Base-by-base conservation (phyloP, 2,888 invertebrate genomes). In the Drosophila buzzatii region DNA sequence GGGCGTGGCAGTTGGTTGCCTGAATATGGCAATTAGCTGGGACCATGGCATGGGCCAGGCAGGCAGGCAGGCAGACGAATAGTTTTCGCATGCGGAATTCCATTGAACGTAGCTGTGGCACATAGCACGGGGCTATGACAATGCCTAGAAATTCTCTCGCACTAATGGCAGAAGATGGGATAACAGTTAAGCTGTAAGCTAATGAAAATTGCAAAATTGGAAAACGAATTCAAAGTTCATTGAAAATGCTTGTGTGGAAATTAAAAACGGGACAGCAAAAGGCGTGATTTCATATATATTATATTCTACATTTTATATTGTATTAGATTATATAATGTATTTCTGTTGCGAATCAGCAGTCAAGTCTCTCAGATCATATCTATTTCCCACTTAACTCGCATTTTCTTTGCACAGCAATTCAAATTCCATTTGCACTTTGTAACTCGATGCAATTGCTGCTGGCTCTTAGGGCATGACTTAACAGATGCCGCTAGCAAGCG, bases 21-120 rank as follows among this genome's bases (percentile, higher is more conserved):
- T 27, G 41, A 47, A 20, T 47, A 68, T 42, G 47, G 56, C 69
- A 67, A 67, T 67, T 56, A 67, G 67, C 8, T 42, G 33, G 33
- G 45, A 18, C 23, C 14, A 10, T 35, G 55, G 35, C 3, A 12
- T 0, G 68, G 67, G 27, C 53, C 47, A 27, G 3, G 3, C 23
- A 27, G 67, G 27, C 53, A 39, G 27, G 27, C 27, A 27, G 67
- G 27, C 53, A 39, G 33, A 1, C 47, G 47, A 67, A 68, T 49
- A 49, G 47, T 67, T 55, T 45, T 33, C 39, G 33, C 41, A 47
- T 55, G 10, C 8, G 23, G 16, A 53, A 53, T 53, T 53, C 53
- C 37, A 53, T 14, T 12, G 23, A 16, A 37, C 0, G 16, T 1
- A 8, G 20, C 16, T 10, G 7, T 7, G 14, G 31, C 6, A 23